Evolutionary conservation across 2,113 vertebrate genomes (phyloP).

Genomic region (Xiphorhynchus elegans): DNA sequence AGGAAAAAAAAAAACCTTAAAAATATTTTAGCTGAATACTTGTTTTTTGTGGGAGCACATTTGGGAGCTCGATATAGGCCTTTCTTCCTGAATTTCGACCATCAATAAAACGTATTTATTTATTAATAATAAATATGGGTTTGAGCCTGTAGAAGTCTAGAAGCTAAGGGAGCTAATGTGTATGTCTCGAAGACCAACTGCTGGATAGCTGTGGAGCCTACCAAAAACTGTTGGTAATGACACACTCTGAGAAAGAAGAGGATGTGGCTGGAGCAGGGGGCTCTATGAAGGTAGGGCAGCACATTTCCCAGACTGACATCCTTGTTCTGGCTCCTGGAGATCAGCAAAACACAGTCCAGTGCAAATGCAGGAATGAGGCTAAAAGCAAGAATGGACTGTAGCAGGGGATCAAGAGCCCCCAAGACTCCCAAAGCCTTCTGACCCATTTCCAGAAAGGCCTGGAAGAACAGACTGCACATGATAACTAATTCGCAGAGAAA

Average conservation of each 20-base stretch:
- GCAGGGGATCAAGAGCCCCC: background rate
- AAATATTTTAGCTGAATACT: background rate
- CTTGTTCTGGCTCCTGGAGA: background rate
- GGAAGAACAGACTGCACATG: background rate
- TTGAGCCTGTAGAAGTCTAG: background rate
- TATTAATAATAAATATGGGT: background rate
- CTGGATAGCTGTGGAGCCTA: background rate
- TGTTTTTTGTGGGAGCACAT: background rate
- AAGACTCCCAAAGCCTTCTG: background rate
- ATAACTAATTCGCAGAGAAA: background rate
- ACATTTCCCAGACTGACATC: background rate
- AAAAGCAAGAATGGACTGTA: background rate
- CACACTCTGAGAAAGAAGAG: background rate
- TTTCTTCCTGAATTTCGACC: background rate
- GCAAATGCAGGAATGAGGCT: background rate
- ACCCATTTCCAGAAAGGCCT: background rate
- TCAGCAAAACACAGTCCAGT: background rate
- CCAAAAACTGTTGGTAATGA: background rate
- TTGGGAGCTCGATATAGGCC: background rate
- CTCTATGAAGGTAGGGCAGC: background rate
- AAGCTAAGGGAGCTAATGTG: background rate
- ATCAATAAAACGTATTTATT: background rate
- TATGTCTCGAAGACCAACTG: background rate
- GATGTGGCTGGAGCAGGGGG: background rate
- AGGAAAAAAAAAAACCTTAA: fast-evolving